phyloP scores from a whole-genome alignment of 2,888 invertebrate species.

The Trachelus troglodyta region DNA sequence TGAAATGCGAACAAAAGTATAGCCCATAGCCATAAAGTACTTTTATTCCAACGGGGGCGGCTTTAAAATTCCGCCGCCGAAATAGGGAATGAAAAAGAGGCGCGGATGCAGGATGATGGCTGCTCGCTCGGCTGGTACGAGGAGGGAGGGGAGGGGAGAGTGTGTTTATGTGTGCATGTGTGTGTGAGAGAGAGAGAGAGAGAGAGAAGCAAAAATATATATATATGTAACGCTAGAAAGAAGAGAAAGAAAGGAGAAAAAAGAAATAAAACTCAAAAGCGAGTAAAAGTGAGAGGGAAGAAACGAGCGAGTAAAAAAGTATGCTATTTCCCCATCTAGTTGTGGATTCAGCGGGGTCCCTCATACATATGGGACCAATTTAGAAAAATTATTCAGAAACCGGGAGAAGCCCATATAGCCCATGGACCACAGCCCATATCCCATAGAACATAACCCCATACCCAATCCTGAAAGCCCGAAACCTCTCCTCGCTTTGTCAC shows the following conservation, averaged over 20 bases:
- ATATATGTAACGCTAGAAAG: constrained; percentile 19
- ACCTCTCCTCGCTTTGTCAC: constrained; percentile 6
- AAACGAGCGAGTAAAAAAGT: constrained; percentile 28
- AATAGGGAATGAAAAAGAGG: constrained; percentile 31
- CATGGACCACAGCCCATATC: background rate
- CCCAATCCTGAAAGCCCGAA: background rate
- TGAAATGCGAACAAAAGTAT: constrained; percentile 36
- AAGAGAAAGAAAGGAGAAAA: constrained; percentile 18
- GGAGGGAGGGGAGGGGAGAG: constrained; percentile 14
- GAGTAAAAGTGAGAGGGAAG: constrained; percentile 16
- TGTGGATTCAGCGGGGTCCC: constrained; percentile 47
- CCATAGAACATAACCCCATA: background rate
- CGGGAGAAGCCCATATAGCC: constrained; percentile 25
- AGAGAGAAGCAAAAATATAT: constrained; percentile 21
- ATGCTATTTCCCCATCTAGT: constrained; percentile 39
- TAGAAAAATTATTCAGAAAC: constrained; percentile 57
- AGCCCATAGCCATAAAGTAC: constrained; percentile 50
- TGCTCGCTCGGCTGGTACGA: background rate
- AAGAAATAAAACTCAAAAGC: constrained; percentile 12
- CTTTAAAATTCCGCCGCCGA: constrained; percentile 54
- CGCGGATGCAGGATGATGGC: constrained; percentile 27
- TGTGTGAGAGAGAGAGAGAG: constrained; percentile 1
- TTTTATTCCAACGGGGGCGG: constrained; percentile 53
- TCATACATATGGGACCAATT: constrained; percentile 59
- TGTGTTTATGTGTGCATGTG: too few species aligned